phyloP scores from a whole-genome alignment of 2,113 vertebrate genomes.

The Emydocephalus ijimae region DNA sequence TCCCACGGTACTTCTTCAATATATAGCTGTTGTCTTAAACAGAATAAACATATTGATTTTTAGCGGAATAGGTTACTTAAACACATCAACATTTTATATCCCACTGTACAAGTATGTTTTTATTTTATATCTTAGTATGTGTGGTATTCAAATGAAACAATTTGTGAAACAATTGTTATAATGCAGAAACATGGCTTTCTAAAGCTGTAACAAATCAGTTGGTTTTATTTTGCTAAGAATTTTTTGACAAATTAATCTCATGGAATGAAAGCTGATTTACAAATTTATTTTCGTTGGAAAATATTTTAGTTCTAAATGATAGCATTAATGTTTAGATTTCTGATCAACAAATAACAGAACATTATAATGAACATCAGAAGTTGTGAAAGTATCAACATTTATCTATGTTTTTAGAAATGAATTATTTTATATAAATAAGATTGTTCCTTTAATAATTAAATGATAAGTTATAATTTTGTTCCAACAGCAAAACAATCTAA shows the following conservation, averaged over 20 bases:
- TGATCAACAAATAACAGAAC: neutral
- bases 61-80: constrained; percentile 29
- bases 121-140: neutral
- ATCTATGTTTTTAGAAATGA: neutral
- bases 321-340: neutral
- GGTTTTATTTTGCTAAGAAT: neutral
- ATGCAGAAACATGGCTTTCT: neutral
- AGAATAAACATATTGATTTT: constrained; percentile 41
- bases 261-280: neutral
- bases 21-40: constrained; percentile 50
- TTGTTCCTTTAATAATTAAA: neutral
- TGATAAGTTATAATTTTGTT: neutral
- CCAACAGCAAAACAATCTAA: neutral
- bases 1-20: constrained; percentile 41
- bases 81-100: constrained; percentile 14
- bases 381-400: neutral
- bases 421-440: neutral
- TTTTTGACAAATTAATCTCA: constrained; percentile 2
- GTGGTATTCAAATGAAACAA: neutral
- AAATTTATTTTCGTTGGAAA: neutral
- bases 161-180: neutral
- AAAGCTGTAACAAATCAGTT: neutral
- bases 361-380: neutral
- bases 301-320: neutral
- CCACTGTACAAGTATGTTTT: neutral